Evolutionary conservation across 2,113 vertebrate genomes (phyloP).

Genomic region (Oreotrochilus melanogaster): DNA sequence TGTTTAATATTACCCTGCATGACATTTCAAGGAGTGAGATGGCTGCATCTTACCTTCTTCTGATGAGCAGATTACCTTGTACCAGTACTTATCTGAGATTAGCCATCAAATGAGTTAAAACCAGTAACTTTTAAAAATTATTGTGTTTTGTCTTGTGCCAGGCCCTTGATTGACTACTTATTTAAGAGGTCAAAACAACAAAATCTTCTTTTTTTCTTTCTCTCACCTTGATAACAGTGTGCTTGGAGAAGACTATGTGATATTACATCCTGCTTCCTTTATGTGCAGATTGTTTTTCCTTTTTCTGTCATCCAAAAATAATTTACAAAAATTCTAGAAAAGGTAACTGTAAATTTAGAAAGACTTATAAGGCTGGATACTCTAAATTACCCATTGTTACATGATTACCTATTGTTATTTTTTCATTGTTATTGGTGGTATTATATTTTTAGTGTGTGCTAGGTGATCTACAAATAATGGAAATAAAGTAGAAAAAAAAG

Average conservation of each 20-base stretch:
- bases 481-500: not conserved
- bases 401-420: not conserved
- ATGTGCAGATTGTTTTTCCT: not conserved
- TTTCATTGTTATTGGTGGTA: not conserved
- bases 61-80: accelerated
- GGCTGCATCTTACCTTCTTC: not conserved
- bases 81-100: not conserved
- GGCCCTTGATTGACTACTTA: not conserved
- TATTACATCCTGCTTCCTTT: not conserved
- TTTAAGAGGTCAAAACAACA: not conserved
- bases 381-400: not conserved
- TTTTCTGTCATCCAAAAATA: not conserved
- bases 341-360: not conserved
- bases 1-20: not conserved
- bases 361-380: not conserved
- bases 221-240: not conserved
- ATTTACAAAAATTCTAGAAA: not conserved
- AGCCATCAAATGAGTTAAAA: not conserved
- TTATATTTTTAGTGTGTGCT: not conserved
- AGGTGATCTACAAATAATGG: not conserved
- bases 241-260: not conserved
- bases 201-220: not conserved
- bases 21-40: not conserved
- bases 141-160: not conserved
- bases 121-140: not conserved